Evolutionary conservation across 1,140 invertebrate genomes (phyloP).

Genomic region (Pseudomyrmex cubaensis): DNA sequence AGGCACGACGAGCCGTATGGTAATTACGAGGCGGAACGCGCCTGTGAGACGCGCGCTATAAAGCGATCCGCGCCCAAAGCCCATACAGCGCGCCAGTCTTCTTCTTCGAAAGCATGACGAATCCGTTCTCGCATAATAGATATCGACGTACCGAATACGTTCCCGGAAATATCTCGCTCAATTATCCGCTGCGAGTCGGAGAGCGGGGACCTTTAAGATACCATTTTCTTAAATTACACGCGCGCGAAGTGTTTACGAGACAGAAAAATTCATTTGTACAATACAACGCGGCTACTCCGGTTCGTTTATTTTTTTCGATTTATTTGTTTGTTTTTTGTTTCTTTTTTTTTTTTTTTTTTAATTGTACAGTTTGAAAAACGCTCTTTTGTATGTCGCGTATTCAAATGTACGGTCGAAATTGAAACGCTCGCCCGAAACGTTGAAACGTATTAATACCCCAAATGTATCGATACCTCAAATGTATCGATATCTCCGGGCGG

Average conservation of each 20-base stretch:
- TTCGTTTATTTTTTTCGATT: no score
- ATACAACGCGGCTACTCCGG: no score
- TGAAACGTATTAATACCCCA: no score
- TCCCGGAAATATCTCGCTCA: slow-evolving; percentile 46
- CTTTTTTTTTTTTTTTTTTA: no score
- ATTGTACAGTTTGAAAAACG: no score
- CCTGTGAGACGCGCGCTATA: slow-evolving; percentile 35
- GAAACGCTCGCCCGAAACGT: no score
- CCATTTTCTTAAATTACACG: slow-evolving; percentile 30
- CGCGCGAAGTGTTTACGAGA: slow-evolving; percentile 2
- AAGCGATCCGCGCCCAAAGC: slow-evolving; percentile 27
- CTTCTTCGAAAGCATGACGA: slow-evolving; percentile 30
- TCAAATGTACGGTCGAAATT: no score
- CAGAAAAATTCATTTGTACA: slow-evolving; percentile 20
- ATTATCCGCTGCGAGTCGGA: slow-evolving; percentile 20
- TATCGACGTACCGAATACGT: slow-evolving; percentile 52
- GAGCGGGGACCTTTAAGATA: slow-evolving; percentile 25
- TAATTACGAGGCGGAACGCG: slow-evolving; percentile 54
- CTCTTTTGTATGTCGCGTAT: no score
- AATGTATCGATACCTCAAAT: not conserved
- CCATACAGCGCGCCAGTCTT: slow-evolving; percentile 11
- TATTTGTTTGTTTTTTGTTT: no score
- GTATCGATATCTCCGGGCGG: slow-evolving; percentile 11
- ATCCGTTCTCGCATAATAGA: slow-evolving; percentile 34
- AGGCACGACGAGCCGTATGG: slow-evolving; percentile 40